These are phyloP conservation scores for Ophion ventricosus DNA, from an alignment of 2,888 invertebrate genomes.

Conservation along the genomic window DNA sequence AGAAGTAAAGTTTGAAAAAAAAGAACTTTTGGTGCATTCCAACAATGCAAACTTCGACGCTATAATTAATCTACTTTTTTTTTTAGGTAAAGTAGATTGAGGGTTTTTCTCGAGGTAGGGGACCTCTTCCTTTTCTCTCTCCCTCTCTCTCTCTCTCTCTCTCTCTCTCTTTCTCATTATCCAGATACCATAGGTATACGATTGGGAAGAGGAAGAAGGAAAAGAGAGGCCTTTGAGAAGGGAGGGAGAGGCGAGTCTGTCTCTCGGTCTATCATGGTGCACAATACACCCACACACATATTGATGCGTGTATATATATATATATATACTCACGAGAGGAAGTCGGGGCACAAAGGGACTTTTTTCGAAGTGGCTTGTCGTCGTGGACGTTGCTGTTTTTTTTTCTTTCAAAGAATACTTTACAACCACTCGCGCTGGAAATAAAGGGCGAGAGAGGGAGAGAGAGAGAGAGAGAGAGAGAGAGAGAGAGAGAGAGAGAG, in stretches of 20 bases:
- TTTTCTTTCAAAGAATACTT: slow-evolving; percentile 34
- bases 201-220: not conserved
- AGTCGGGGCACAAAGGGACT: slow-evolving; percentile 52
- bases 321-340: slow-evolving; percentile 21
- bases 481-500: slow-evolving; percentile 11
- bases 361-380: slow-evolving; percentile 49
- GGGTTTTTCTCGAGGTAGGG: not conserved
- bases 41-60: too few species aligned
- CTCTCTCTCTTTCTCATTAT: slow-evolving; percentile 15
- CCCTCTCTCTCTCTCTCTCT: not conserved
- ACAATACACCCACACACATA: not conserved
- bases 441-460: slow-evolving; percentile 10
- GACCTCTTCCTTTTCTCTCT: not conserved
- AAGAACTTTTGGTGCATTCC: too few species aligned
- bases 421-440: slow-evolving; percentile 23
- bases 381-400: slow-evolving; percentile 1
- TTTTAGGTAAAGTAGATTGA: not conserved
- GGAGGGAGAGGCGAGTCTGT: not conserved
- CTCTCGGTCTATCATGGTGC: not conserved
- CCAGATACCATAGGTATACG: slow-evolving; percentile 13
- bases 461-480: slow-evolving; percentile 7
- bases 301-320: not conserved
- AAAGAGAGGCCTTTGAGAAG: slow-evolving; percentile 26
- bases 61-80: not conserved
- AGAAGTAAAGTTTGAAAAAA: too few species aligned